Evolutionary conservation across 1,140 invertebrate genomes (phyloP), one percentile per base, ranked within the genome.

Genomic region (Neodiprion lecontei): DNA sequence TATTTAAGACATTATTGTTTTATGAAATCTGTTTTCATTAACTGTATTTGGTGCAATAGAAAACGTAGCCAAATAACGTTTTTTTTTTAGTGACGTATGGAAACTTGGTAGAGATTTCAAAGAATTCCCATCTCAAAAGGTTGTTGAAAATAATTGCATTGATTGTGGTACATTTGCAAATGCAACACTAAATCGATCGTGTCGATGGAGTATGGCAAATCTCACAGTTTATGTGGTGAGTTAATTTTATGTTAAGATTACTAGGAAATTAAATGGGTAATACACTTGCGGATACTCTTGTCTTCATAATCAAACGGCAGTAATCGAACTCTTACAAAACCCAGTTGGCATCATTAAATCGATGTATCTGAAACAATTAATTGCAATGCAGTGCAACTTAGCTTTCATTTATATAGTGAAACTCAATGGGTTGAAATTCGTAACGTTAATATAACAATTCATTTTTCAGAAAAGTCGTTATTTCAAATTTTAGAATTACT

Each of bases 21-120:
- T 40, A 40, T 5, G 1, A 40, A 40, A 40, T 3, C 28, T 40
- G 28, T 40, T 1, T 40, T 5, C 5, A 40, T 40, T 40, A 40
- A 40, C 28, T 40, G 28, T 40, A 40, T 40, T 40, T 40, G 28
- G 1, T 40, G 28, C 28, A 40, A 40, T 40, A 40, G 28, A 40
- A 40, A 5, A 40, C 28, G 28, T 3, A 3, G 28, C 28, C 28
- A 40, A 40, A 40, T 40, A 47, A 12, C 74, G 47, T 50, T 71
- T 76, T 76, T 80, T 79, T 88, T 88, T 74, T 70, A 93, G 92
- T 78, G 92, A 93, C 80, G 83, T 92, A 48, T 88, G 91, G 77
- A 93, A 93, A 83, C 75, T 93, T 67, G 85, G 89, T 10, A 86
- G 91, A 76, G 92, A 93, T 82, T 93, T 92, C 79, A 85, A 85